Evolutionary conservation across 2,888 invertebrate genomes (phyloP), one percentile per base, ranked within the genome.

Genomic region (Gasteruption jaculator): DNA sequence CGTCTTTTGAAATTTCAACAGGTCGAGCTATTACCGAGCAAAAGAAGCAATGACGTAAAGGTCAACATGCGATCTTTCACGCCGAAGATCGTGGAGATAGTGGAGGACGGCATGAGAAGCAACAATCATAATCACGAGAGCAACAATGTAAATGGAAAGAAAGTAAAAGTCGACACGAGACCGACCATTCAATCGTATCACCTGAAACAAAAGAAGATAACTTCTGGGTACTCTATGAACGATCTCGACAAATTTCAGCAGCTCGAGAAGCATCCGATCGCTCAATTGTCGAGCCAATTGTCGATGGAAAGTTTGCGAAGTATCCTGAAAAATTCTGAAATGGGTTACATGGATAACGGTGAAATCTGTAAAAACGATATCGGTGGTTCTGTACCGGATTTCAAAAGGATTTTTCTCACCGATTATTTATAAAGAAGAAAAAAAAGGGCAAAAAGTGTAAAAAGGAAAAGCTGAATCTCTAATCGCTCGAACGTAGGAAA

Each of bases 321-420:
- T 21, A 69, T 67, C 8, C 53, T 71, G 4, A 66, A 58, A 45
- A 64, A 61, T 27, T 56, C 65, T 3, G 65, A 61, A 25, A 54
- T 71, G 33, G 71, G 69, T 38, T 70, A 71, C 36, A 52, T 71
- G 47, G 70, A 71, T 50, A 71, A 65, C 45, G 68, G 69, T 1
- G 69, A 71, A 33, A 59, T 72, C 15, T 71, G 65, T 51, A 67
- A 63, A 25, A 70, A 71, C 50, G 62, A 64, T 26, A 68, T 68
- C 43, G 69, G 73, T 10, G 75, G 75, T 2, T 76, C 76, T 38
- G 76, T 72, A 26, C 77, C 77, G 3, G 78, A 78, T 60, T 72
- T 77, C 42, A 77, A 77, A 49, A 76, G 74, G 58, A 71, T 77
- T 27, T 77, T 77, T 52, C 74, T 78, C 46, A 74, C 76, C 1